Base-by-base conservation (phyloP, 1,140 invertebrate species). In the Plectrocnemia conspersa region DNA sequence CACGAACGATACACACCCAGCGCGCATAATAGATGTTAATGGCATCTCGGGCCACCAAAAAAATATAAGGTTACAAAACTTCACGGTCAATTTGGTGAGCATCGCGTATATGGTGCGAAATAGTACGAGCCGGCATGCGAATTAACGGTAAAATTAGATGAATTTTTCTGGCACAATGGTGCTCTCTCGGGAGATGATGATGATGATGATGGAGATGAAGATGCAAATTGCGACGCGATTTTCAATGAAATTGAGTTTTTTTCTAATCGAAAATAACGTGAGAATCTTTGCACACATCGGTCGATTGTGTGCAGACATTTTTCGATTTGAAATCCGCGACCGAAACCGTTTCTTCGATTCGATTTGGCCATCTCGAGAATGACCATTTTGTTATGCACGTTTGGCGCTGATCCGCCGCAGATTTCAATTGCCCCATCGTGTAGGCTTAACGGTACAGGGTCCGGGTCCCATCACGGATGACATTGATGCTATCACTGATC, bases 401-500 rank as follows among this genome's bases (percentile, higher is more conserved):
- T n/a, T n/a, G 10, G 11, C 36, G 16, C 10, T 18, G 4, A 5
- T 19, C 10, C 11, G 36, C 2, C 15, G 16, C 21, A 19, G 7
- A 40, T 40, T 40, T 23, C 41, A 44, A 44, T 44, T 19, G 41
- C 6, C n/a, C n/a, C n/a, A n/a, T 38, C 35, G 41, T 44, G 21
- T 46, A 11, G 44, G 16, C 16, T 33, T 48, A 48, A 48, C 45
- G 45, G 45, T 48, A 35, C 18, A 11, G n/a, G 40, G 18, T 23
- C 16, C 23, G 45, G 16, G 45, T 27, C n/a, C 45, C 45, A 47
- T 47, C 45, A 47, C 45, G 45, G 45, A 13, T 47, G 45, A 47
- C 45, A 47, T 47, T 32, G 45, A 47, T 47, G 21, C 27, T 47
- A 47, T 47, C 45, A n/a, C 45, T 27, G 45, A 47, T 47, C 45